phyloP scores from a whole-genome alignment of 2,888 invertebrate species.

The Agriopis aurantiaria region DNA sequence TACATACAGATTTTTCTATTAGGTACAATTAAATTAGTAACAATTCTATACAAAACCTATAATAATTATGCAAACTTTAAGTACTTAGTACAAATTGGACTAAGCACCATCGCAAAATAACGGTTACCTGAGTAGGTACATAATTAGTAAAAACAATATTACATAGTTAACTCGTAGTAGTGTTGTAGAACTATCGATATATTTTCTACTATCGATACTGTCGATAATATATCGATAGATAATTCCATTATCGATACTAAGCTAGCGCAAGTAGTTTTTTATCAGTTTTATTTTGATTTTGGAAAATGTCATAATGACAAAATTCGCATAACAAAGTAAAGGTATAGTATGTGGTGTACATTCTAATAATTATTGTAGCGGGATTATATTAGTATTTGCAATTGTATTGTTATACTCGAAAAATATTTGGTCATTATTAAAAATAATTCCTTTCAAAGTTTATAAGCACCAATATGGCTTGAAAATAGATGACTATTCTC shows the following conservation, averaged over 20 bases:
- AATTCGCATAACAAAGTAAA: too few relatives aligned
- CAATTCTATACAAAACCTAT: background rate
- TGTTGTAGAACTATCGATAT: background rate
- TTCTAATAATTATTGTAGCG: background rate
- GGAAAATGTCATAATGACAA: too few relatives aligned
- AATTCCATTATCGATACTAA: too few relatives aligned
- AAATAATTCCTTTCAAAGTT: conserved; percentile 7
- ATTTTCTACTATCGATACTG: background rate
- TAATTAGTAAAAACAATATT: background rate
- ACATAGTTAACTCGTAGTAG: background rate
- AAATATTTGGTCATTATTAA: conserved; percentile 16
- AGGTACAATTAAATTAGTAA: too few relatives aligned
- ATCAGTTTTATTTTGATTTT: too few relatives aligned
- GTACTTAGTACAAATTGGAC: conserved; percentile 56
- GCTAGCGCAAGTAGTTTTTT: too few relatives aligned
- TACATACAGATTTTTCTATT: too few relatives aligned
- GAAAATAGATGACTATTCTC: conserved; percentile 6
- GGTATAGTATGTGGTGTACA: too few relatives aligned
- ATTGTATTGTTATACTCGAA: conserved; percentile 1
- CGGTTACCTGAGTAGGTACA: too few relatives aligned
- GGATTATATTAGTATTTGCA: background rate
- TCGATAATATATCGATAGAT: too few relatives aligned
- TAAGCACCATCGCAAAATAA: conserved; percentile 70
- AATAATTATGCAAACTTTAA: conserved; percentile 47
- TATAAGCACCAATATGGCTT: conserved; percentile 18